Conservation (phyloP, 2,797 vertebrate genomes). For the Loriculus beryllinus region DNA sequence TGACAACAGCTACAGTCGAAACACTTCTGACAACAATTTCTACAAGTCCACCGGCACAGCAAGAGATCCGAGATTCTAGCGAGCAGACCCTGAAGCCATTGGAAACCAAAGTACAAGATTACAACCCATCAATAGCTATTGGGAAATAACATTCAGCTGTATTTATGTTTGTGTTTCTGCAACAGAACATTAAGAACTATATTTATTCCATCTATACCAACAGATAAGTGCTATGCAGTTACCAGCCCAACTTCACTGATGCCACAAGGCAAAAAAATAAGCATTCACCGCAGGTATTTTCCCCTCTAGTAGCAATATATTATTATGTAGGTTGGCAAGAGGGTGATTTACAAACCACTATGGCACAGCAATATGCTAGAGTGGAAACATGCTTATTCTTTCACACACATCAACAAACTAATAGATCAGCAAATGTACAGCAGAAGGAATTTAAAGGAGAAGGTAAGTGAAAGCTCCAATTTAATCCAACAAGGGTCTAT, state of each 20-base stretch:
- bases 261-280: constrained; percentile 43
- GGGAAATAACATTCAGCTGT: constrained; percentile 53
- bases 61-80: constrained; percentile 84
- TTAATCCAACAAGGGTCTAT: background rate
- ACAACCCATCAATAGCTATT: constrained; percentile 45
- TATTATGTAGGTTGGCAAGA: constrained; percentile 46
- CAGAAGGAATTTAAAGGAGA: constrained; percentile 1
- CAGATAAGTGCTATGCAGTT: background rate
- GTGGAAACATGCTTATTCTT: constrained; percentile 35
- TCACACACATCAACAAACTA: constrained; percentile 24
- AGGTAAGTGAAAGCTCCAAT: background rate
- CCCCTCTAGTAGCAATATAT: constrained; percentile 1
- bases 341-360: constrained; percentile 36
- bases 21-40: constrained; percentile 84
- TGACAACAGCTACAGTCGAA: constrained; percentile 86
- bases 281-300: constrained; percentile 66
- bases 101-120: constrained; percentile 69
- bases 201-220: constrained; percentile 56
- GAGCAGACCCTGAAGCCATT: constrained; percentile 80
- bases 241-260: constrained; percentile 11
- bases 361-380: constrained; percentile 22
- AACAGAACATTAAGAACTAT: constrained; percentile 22
- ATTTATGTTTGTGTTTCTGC: constrained; percentile 34
- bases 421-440: background rate
- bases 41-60: constrained; percentile 85